Evolutionary conservation across 1,140 invertebrate genomes (phyloP).

Genomic region (Drosophila lowei): DNA sequence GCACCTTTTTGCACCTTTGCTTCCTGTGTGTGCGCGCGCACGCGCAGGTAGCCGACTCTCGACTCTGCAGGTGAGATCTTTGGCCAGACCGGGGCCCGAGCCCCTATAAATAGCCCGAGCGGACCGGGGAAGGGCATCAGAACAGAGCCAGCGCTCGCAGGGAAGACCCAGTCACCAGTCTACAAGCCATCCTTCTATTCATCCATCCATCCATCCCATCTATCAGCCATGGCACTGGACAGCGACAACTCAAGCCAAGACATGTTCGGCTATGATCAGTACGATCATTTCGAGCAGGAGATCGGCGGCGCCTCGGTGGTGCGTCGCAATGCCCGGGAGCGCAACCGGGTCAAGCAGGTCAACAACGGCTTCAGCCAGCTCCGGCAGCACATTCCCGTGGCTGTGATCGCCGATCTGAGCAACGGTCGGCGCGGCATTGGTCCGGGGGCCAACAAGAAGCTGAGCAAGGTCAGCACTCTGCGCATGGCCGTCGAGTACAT

Average conservation of each 20-base stretch:
- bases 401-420: conserved; percentile 88
- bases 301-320: conserved; percentile 87
- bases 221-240: conserved; percentile 35
- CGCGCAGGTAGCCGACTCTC: conserved; percentile 32
- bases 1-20: conserved; percentile 32
- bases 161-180: conserved; percentile 14
- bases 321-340: conserved; percentile 94
- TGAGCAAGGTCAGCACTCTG: conserved; percentile 97
- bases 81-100: conserved; percentile 7
- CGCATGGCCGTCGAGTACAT: conserved; percentile 98
- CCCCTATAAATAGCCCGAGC: conserved; percentile 73
- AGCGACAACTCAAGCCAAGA: conserved; percentile 30
- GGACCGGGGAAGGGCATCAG: conserved; percentile 81
- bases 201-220: too few relatives aligned
- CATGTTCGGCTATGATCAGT: conserved; percentile 40
- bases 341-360: conserved; percentile 97
- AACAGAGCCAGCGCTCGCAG: conserved; percentile 63
- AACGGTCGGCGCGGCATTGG: conserved; percentile 85
- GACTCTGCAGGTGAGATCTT: conserved; percentile 48
- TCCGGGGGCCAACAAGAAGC: conserved; percentile 90
- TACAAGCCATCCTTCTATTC: background rate
- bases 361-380: conserved; percentile 96
- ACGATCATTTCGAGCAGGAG: conserved; percentile 4
- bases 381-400: conserved; percentile 92
- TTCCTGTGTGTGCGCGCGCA: background rate